phyloP scores from a whole-genome alignment of 2,888 invertebrate genomes.

The Pelosia muscerda region DNA sequence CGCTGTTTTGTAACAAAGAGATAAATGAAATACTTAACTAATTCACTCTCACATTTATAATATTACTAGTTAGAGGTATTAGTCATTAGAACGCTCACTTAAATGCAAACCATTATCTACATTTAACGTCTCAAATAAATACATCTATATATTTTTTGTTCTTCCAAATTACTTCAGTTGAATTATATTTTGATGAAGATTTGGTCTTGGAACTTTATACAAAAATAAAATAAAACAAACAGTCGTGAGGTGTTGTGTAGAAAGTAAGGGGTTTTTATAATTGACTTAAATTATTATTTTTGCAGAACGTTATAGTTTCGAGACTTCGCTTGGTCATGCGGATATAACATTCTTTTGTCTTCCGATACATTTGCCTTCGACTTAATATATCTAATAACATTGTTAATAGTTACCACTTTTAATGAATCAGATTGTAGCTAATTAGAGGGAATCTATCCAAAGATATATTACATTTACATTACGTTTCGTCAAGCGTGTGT shows the following conservation, averaged over 20 bases:
- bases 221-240: background rate
- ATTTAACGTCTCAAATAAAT: background rate
- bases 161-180: background rate
- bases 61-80: background rate
- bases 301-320: background rate
- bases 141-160: background rate
- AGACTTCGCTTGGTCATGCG: background rate
- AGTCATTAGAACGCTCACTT: background rate
- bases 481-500: background rate
- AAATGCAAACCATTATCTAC: background rate
- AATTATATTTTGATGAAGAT: background rate
- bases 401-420: background rate
- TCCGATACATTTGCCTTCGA: background rate
- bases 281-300: background rate
- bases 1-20: background rate
- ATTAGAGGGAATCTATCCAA: background rate
- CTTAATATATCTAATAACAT: too few relatives aligned
- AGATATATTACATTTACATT: background rate
- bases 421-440: background rate
- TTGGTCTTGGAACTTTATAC: background rate
- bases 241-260: background rate
- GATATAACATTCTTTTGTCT: background rate
- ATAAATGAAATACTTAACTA: background rate
- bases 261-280: conserved; percentile 1
- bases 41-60: conserved; percentile 1